Evolutionary conservation across 2,888 invertebrate species (phyloP).

Genomic region (Rhorus exstirpatorius): DNA sequence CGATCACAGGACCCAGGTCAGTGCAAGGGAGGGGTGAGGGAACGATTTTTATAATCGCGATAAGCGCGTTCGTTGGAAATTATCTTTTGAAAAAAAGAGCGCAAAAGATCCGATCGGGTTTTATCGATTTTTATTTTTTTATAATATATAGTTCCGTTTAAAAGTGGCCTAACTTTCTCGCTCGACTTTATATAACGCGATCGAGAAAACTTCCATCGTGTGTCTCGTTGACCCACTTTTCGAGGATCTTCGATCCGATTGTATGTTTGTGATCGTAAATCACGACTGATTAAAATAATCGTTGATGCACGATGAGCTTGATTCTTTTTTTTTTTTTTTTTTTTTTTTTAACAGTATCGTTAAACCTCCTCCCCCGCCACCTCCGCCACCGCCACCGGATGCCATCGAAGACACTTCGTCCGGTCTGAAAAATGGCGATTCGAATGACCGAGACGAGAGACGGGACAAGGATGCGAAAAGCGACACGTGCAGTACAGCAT

Average conservation of each 20-base stretch:
- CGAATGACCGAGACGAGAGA: constrained; percentile 76
- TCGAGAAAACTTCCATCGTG: constrained; percentile 42
- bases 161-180: constrained; percentile 55
- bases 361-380: constrained; percentile 83
- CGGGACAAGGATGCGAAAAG: constrained; percentile 78
- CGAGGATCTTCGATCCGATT: constrained; percentile 30
- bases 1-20: constrained; percentile 81
- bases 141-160: constrained; percentile 16
- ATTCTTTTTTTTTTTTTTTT: constrained; percentile 29
- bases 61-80: no score
- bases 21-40: constrained; percentile 68
- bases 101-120: no score
- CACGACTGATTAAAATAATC: constrained; percentile 56
- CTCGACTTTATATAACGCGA: constrained; percentile 22
- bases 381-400: constrained; percentile 83
- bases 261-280: constrained; percentile 41
- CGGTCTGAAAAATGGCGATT: constrained; percentile 74
- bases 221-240: constrained; percentile 61
- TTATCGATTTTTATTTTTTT: constrained; percentile 40
- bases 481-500: constrained; percentile 75
- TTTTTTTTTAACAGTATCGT: constrained; percentile 73
- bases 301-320: constrained; percentile 11
- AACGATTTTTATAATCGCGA: not conserved
- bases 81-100: no score
- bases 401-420: constrained; percentile 79